phyloP scores from a whole-genome alignment of 2,113 vertebrate species.

The Pavo muticus region DNA sequence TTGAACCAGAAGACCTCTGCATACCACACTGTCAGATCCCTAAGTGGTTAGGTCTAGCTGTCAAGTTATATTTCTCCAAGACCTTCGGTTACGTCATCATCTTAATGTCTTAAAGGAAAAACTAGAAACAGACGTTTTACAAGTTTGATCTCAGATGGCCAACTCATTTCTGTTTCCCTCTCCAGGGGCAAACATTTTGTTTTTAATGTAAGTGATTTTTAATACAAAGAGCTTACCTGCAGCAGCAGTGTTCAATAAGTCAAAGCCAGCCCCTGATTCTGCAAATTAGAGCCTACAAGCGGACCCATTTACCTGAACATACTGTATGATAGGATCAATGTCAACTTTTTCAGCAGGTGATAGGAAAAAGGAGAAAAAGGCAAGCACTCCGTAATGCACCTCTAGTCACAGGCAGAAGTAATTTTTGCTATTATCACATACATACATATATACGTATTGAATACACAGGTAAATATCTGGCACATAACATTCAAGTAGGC shows the following conservation, averaged over 20 bases:
- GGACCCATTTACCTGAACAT: background rate
- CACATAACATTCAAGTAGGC: background rate
- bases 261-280: background rate
- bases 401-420: background rate
- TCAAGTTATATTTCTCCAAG: constrained; percentile 3
- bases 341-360: background rate
- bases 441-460: background rate
- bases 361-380: background rate
- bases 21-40: constrained; percentile 6
- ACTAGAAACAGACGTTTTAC: background rate
- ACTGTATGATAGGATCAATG: background rate
- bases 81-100: background rate
- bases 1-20: constrained; percentile 47
- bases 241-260: background rate
- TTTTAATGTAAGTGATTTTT: background rate
- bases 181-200: background rate
- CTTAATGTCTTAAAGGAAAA: background rate
- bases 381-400: background rate
- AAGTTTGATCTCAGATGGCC: background rate
- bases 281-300: background rate
- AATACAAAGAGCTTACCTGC: background rate
- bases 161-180: background rate
- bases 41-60: background rate
- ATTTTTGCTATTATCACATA: background rate
- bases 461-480: rapidly evolving